phyloP scores from a whole-genome alignment of 2,888 invertebrate species.

The Ypsolopha sequella region DNA sequence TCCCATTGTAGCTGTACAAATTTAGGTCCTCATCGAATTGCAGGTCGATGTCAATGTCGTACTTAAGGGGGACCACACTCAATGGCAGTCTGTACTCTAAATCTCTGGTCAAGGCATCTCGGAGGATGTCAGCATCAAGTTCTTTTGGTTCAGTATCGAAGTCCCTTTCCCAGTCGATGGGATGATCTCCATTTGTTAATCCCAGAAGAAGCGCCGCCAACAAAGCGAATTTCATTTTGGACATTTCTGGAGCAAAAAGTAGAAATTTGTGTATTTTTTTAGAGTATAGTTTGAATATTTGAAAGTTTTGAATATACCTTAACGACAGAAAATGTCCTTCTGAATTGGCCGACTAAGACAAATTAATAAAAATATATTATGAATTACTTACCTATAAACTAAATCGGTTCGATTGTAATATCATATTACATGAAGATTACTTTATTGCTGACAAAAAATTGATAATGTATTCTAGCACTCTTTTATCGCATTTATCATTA shows the following conservation, averaged over 20 bases:
- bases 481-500: too few species aligned
- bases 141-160: conserved; percentile 22
- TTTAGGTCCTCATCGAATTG: conserved; percentile 44
- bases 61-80: conserved; percentile 45
- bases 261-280: too few species aligned
- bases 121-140: conserved; percentile 1
- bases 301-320: not conserved
- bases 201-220: not conserved
- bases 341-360: too few species aligned
- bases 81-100: conserved; percentile 43
- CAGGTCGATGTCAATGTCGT: conserved; percentile 49
- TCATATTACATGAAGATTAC: too few species aligned
- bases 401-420: too few species aligned
- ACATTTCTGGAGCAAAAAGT: not conserved
- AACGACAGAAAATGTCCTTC: not conserved
- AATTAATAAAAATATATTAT: too few species aligned
- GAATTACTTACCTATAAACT: too few species aligned
- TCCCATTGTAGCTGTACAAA: conserved; percentile 47
- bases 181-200: conserved; percentile 27
- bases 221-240: not conserved
- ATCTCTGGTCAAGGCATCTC: conserved; percentile 20
- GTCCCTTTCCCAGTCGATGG: conserved; percentile 34
- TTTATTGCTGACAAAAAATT: too few species aligned
- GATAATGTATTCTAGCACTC: too few species aligned
- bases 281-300: not conserved